Base-by-base conservation (phyloP, 2,113 vertebrate species). In the Aegypius monachus region DNA sequence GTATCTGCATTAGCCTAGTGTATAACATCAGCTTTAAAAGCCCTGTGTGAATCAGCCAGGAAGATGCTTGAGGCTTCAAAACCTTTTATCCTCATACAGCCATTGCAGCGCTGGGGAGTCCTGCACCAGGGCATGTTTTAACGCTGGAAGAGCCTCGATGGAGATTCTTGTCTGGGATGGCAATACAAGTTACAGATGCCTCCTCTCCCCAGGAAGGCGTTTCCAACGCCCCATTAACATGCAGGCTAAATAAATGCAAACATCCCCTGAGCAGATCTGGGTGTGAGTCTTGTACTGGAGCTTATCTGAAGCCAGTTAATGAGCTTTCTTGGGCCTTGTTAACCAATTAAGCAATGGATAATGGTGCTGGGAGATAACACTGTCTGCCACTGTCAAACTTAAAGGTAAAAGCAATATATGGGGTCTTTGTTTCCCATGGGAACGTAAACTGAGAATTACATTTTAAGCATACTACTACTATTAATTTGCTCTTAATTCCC, bases 131-230 rank as follows among this genome's bases (percentile, higher is more conserved):
- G 5, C 16, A 2, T 3, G 12, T 9, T 36, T 16, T 13, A 34
- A 19, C 0, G 0, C 40, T 16, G 4, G 9, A 19, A 50, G 32
- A 36, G 23, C 48, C 40, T 12, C 5, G 4, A 6, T 27, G 29
- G 75, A 50, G 25, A 14, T 36, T 27, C 38, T 48, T 50, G 11
- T 10, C 16, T 7, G 8, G 15, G 17, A 36, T 16, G 43, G 45
- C 16, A 27, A 19, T 2, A 1, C 13, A 16, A 6, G 26, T 61
- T 38, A 52, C 26, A 53, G 38, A 13, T 12, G 43, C 12, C 13
- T 8, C 16, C 25, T 72, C 58, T 55, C 26, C 19, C 7, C 31
- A 19, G 52, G n/a, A 31, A 17, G 27, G 59, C 0, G 2, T 67
- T 88, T 62, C 77, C 29, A n/a, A 82, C 8, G 16, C 68, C 6